Evolutionary conservation across 2,797 vertebrate species (phyloP).

Genomic region (Anas capensis): DNA sequence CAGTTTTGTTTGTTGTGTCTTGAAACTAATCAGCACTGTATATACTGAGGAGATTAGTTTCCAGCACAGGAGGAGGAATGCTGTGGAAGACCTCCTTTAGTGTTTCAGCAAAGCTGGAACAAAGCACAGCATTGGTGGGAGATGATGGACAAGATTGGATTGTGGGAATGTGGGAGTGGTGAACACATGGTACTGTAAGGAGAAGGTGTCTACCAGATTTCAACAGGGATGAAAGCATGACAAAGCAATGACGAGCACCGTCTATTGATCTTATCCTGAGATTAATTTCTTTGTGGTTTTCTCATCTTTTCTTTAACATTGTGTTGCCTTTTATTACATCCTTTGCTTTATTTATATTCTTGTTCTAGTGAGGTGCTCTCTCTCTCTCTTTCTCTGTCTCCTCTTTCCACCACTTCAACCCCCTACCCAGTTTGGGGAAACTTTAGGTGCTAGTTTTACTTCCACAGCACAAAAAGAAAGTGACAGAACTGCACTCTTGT

Average conservation of each 20-base stretch:
- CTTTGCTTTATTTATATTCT: conserved; percentile 14
- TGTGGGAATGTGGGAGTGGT: neutral
- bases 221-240: neutral
- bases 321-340: neutral
- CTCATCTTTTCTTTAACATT: neutral
- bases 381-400: no score
- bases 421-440: neutral
- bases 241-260: neutral
- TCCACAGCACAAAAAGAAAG: neutral
- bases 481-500: neutral
- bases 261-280: neutral
- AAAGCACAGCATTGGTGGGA: neutral
- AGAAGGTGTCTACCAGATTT: neutral
- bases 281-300: conserved; percentile 38
- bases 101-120: neutral
- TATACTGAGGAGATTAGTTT: neutral
- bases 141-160: neutral
- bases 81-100: neutral
- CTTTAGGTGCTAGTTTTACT: neutral
- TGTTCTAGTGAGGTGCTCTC: neutral
- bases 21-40: neutral
- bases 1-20: neutral
- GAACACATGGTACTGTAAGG: neutral
- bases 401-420: no score
- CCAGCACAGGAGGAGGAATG: neutral